Evolutionary conservation across 37 sponge, comb jelly and placozoan species (phyloP).

Genomic region (Sycon ciliatum): DNA sequence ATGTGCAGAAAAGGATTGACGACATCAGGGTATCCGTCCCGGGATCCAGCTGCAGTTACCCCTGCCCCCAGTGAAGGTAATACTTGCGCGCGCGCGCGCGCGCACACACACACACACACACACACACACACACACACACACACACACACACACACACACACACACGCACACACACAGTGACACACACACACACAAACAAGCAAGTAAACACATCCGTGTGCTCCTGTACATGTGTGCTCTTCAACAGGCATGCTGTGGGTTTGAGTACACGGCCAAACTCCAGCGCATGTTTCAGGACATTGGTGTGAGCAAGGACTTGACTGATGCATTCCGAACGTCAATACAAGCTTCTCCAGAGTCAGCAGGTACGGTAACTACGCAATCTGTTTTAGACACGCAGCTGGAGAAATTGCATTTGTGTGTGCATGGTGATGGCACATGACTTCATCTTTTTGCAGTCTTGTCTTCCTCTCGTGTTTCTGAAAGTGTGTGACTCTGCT

Average conservation of each 20-base stretch:
- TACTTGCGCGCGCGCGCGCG: neutral
- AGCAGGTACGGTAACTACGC: no score
- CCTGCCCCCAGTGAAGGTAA: no score
- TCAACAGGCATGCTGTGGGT: conserved; percentile 75
- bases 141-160: conserved; percentile 2
- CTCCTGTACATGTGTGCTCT: neutral
- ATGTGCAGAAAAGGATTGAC: no score
- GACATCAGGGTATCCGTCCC: no score
- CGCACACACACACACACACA: neutral
- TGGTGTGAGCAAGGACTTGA: conserved; percentile 84
- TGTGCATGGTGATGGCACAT: neutral
- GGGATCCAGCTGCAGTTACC: no score
- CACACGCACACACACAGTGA: neutral
- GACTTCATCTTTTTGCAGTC: neutral
- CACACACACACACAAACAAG: neutral
- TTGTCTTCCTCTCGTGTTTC: no score
- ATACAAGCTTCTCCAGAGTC: conserved; percentile 16
- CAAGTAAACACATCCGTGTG: neutral
- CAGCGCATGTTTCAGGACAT: conserved; percentile 98
- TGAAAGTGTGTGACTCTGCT: no score
- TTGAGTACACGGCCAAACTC: conserved; percentile 96
- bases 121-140: conserved; percentile 1
- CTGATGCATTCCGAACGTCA: conserved; percentile 67
- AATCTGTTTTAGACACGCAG: no score
- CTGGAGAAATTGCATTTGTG: no score